Conservation (phyloP, 2,888 invertebrate genomes). For the Drosophila macrospina region DNA sequence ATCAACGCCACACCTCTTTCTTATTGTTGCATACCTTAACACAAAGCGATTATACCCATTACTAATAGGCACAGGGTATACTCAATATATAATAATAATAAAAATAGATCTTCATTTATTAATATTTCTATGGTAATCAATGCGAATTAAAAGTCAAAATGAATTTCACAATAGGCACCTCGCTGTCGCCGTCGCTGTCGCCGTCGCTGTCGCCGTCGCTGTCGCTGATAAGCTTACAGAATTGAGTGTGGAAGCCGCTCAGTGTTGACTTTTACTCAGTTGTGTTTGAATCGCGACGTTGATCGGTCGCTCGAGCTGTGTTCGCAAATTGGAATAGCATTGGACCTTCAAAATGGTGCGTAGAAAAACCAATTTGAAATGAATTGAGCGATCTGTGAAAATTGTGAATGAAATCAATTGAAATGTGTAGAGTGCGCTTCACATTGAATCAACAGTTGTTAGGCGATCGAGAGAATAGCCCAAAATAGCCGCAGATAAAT, state of each 20-base stretch:
- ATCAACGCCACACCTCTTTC: too few species aligned
- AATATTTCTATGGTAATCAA: too few species aligned
- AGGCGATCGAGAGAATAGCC: background rate
- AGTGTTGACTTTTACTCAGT: constrained; percentile 3
- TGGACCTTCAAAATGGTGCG: constrained; percentile 14
- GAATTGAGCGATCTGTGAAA: background rate
- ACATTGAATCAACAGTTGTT: background rate
- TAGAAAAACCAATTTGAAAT: background rate
- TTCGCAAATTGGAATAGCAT: background rate
- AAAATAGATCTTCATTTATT: too few species aligned
- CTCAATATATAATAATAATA: too few species aligned
- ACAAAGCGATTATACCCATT: too few species aligned
- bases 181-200: too few species aligned
- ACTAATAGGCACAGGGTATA: too few species aligned
- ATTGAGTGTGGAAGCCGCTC: constrained; percentile 13
- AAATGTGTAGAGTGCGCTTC: background rate
- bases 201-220: too few species aligned
- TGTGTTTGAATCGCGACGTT: background rate
- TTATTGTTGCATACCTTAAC: too few species aligned
- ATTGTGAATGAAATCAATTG: background rate
- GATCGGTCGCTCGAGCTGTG: background rate
- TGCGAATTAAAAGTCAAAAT: too few species aligned
- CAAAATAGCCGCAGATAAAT: background rate
- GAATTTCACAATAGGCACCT: too few species aligned
- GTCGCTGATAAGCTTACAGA: background rate